Percentiles rank a stretch among this genome's conserved stretches.
Conservation (phyloP, 2,888 invertebrate species). For the Acleris holmiana region DNA sequence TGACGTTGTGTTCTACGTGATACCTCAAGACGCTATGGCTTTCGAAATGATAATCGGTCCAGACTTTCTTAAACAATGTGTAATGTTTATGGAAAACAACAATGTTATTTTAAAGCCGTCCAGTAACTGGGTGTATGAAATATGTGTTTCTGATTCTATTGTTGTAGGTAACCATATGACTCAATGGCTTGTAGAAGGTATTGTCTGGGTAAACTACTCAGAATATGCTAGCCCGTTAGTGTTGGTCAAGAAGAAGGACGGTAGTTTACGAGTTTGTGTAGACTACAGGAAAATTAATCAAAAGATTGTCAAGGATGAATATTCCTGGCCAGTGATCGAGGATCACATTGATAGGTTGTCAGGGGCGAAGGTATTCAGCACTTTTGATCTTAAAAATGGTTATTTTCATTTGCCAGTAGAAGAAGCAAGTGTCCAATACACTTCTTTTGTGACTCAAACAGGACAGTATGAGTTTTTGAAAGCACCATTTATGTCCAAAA, state of each 20-base stretch:
- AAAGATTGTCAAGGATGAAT: slow-evolving; percentile 13
- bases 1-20: slow-evolving; percentile 21
- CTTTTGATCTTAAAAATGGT: too few species aligned
- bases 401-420: slow-evolving; percentile 19
- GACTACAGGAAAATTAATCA: slow-evolving; percentile 7
- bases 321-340: slow-evolving; percentile 3
- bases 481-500: slow-evolving; percentile 4
- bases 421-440: slow-evolving; percentile 34
- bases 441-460: slow-evolving; percentile 33
- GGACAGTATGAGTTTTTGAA: slow-evolving; percentile 31
- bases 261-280: slow-evolving; percentile 1
- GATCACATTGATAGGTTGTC: too few species aligned
- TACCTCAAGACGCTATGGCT: slow-evolving; percentile 26
- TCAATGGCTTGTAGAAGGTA: not conserved
- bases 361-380: too few species aligned
- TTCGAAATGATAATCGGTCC: slow-evolving; percentile 33
- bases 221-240: not conserved
- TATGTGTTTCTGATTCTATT: slow-evolving; percentile 11
- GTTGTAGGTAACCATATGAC: not conserved
- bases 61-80: slow-evolving; percentile 21
- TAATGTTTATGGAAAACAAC: slow-evolving; percentile 7
- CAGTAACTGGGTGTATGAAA: slow-evolving; percentile 9
- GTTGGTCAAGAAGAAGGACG: not conserved
- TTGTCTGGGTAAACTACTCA: not conserved
- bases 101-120: not conserved